Conservation (phyloP, 2,888 invertebrate species). For the Myopa testacea region DNA sequence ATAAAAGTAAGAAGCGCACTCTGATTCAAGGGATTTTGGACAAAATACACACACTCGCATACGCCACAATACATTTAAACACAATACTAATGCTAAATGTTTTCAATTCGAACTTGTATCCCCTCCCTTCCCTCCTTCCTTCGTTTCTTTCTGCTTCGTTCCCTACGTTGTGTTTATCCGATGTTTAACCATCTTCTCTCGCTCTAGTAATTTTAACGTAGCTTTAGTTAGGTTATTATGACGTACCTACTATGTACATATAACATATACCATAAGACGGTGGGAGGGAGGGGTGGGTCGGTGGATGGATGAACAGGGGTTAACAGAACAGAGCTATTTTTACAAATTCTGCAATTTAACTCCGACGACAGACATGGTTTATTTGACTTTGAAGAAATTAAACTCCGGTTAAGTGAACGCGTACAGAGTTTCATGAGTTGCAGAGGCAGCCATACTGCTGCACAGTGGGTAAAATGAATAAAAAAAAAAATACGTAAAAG, state of each 20-base stretch:
- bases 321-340: background rate
- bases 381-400: constrained; percentile 29
- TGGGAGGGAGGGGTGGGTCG: too few species aligned
- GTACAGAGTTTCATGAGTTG: constrained; percentile 21
- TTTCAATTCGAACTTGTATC: too few species aligned
- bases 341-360: background rate
- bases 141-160: background rate
- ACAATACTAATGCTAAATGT: background rate
- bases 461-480: background rate
- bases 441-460: constrained; percentile 1
- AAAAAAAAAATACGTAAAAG: background rate
- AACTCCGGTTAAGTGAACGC: constrained; percentile 27
- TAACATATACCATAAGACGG: too few species aligned
- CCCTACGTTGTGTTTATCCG: background rate
- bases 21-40: too few species aligned
- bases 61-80: too few species aligned
- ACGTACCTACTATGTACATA: too few species aligned
- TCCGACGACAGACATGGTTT: background rate
- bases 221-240: too few species aligned
- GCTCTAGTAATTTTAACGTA: too few species aligned
- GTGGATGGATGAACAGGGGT: too few species aligned
- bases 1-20: too few species aligned
- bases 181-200: too few species aligned
- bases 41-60: too few species aligned
- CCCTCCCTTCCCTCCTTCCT: background rate